Evolutionary conservation across 2,797 vertebrate species (phyloP), one percentile per base, ranked within the genome.

Genomic region (Poecilia wingei): DNA sequence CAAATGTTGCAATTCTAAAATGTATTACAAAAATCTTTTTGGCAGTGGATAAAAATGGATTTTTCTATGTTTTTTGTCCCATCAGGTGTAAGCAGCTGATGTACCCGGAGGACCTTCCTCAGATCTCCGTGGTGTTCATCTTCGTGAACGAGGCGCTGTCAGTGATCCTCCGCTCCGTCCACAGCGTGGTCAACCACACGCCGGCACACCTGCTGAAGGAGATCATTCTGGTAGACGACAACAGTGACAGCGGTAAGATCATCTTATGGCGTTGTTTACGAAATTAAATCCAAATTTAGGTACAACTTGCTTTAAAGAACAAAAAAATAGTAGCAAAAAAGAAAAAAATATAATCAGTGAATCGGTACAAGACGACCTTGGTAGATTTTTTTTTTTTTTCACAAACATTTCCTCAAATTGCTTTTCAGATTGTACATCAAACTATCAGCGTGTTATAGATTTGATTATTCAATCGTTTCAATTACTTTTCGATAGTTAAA

Each of bases 41-140:
- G 53, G 0, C 61, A 7, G 57, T 31, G 45, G 7, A 47, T 81
- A 53, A 85, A 73, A 4, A 53, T 25, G 13, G 74, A n/a, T 46
- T 45, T 73, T 36, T 45, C 0, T 1, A 28, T 28, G 12, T n/a
- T 28, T 13, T 55, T 39, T 49, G 20, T 79, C 73, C 20, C 20
- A 0, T 1, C 95, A 99, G 98, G 94, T 99, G 98, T 93, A 96
- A 96, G 78, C 97, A 94, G 94, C 81, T 98, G 95, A 95, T 86
- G 5, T 98, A 98, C 75, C 73, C 94, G 0, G 96, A 96, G 0
- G 96, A 97, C 90, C 96, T 99, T 76, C 97, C 98, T 12, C 98
- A 98, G 95, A 96, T 99, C 89, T 97, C 98, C 0, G 98, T 99
- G 90, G 98, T 99, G 86, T 99, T 99, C 78, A 99, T 99, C 87